These are phyloP conservation scores for Scotopteryx bipunctaria DNA, from an alignment of 2,888 invertebrate genomes.

Conservation along the genomic window DNA sequence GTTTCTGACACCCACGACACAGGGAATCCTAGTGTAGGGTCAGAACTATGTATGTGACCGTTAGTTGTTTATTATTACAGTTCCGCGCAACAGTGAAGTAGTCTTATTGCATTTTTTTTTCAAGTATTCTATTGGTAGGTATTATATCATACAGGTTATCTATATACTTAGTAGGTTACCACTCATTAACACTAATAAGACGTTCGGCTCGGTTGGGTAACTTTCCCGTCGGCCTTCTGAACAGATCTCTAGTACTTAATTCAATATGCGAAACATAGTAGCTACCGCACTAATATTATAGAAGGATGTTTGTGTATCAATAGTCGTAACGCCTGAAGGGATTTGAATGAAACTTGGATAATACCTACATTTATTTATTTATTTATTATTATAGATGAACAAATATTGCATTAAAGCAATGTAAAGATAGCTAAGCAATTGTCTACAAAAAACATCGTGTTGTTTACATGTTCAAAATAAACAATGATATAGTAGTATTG, in stretches of 20 bases:
- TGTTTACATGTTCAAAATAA: constrained; percentile 29
- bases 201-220: constrained; percentile 30
- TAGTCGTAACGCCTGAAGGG: too few relatives aligned
- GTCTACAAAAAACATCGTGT: constrained; percentile 13
- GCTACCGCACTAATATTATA: too few relatives aligned
- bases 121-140: too few relatives aligned
- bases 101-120: constrained; percentile 16
- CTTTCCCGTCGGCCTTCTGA: constrained; percentile 15
- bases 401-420: neutral
- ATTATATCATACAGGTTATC: constrained; percentile 19
- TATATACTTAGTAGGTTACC: constrained; percentile 32
- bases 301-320: too few relatives aligned
- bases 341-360: too few relatives aligned
- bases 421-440: constrained; percentile 4
- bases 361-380: too few relatives aligned
- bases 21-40: too few relatives aligned
- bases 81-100: too few relatives aligned
- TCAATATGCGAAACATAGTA: neutral
- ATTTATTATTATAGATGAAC: too few relatives aligned
- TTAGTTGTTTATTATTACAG: too few relatives aligned
- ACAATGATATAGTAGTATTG: constrained; percentile 24
- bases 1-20: too few relatives aligned
- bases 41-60: too few relatives aligned
- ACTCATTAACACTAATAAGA: constrained; percentile 37
- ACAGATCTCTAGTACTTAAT: constrained; percentile 16